Evolutionary conservation across 1,140 invertebrate genomes (phyloP), one percentile per base, ranked within the genome.

Genomic region (Lasaia peninsularis): DNA sequence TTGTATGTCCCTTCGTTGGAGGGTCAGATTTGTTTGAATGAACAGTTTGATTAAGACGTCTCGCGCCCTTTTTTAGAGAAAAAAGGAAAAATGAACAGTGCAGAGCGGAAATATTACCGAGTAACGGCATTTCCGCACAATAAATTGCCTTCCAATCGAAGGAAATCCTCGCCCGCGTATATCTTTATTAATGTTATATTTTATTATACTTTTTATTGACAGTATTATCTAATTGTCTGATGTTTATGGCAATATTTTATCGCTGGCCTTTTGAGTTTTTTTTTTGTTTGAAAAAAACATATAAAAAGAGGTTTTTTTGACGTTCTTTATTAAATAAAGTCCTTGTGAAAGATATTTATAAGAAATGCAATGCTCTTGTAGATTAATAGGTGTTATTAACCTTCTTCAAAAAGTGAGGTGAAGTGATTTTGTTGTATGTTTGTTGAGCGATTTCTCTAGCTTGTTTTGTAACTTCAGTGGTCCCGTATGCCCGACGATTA

Each of bases 51-150:
- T 88, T 85, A 88, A 88, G 85, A 80, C 60, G 73, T 84, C 79
- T 80, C 83, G 83, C 80, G 85, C 85, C 85, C 85, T 86, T 88
- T 87, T 88, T 88, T 88, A 62, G 72, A 69, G 73, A 85, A 88
- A 88, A 88, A 86, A 84, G 76, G 83, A 73, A 83, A 87, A 88
- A 79, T 79, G 85, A 85, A 88, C 75, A 79, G 75, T 75, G 65
- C 69, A 60, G 76, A 65, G 77, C 81, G 83, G 83, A 86, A 86
- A 86, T 86, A 88, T 88, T 88, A 86, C 81, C 55, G 65, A 84
- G 75, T 84, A 85, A 86, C 85, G 75, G 81, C 76, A 82, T 88
- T 88, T 88, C 85, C 85, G 85, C 85, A 78, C 85, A 82, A 88
- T 88, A 88, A 88, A 88, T 88, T 75, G 77, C 75, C 73, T 74